Base-by-base conservation (phyloP, 2,797 vertebrate genomes). In the Acestrorhynchus altus region DNA sequence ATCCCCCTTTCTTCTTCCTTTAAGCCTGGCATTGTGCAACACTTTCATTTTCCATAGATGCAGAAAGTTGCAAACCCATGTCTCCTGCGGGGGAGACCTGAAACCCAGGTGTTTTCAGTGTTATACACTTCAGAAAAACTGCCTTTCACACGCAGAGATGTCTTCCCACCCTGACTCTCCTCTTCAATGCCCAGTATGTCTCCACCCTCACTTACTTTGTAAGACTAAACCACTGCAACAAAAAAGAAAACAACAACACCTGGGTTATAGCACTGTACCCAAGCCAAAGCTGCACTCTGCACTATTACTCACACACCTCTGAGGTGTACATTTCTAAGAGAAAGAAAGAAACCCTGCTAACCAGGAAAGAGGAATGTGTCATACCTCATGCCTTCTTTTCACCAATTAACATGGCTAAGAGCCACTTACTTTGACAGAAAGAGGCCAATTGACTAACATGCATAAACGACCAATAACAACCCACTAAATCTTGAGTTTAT, bases 121-220 rank as follows among this genome's bases (percentile, higher is more conserved):
- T 83, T 82, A 74, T 68, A 72, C 79, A 85, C n/a, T 75, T 77
- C 71, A 57, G 74, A 15, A 77, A 76, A 79, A 77, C 70, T 81
- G 56, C 40, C 65, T 54, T 72, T 72, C 49, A 69, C 66, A 78
- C 56, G 28, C 56, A 60, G 22, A 65, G 54, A 63, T 35, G 57
- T 11, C 31, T 26, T 31, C 64, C 35, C 24, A 16, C 68, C 52
- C 46, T 4, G 16, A 13, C 65, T 60, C 61, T 76, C 24, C 54
- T 64, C 28, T 74, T 20, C 15, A 12, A 52, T 24, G 16, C 3
- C 24, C 16, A 52, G 39, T 11, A 8, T 31, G 15, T 28, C 22
- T 35, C 16, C 52, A 42, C 46, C 26, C 44, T 31, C 40, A 1
- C 60, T 24, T 9, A 24, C 52, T 75, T 49, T 65, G 13, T 44